A percentile compares a stretch with the other conserved stretches of the same genome.
Conservation (phyloP, 1,140 invertebrate genomes). For the Nephotettix cincticeps region DNA sequence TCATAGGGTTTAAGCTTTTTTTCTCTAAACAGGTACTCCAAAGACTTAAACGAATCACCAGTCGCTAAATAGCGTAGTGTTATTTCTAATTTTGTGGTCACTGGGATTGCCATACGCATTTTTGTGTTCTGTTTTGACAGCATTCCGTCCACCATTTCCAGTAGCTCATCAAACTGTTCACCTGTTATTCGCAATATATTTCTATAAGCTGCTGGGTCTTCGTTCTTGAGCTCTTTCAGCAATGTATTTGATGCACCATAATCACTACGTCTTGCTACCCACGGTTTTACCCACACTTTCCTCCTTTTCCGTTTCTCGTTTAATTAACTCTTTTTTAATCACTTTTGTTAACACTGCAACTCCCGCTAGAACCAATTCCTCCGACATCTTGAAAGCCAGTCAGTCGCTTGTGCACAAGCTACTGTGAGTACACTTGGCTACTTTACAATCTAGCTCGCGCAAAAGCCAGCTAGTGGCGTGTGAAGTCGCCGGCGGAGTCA, state of each 20-base stretch:
- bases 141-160: constrained; percentile 31
- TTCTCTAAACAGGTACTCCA: too few relatives aligned
- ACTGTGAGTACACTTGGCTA: not conserved
- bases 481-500: constrained; percentile 14
- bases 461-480: constrained; percentile 19
- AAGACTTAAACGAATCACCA: constrained; percentile 28
- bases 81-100: constrained; percentile 28
- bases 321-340: constrained; percentile 22
- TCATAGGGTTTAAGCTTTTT: too few relatives aligned
- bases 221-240: too few relatives aligned
- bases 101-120: constrained; percentile 32
- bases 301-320: constrained; percentile 27
- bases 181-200: not conserved
- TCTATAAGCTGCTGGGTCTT: constrained; percentile 9
- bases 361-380: constrained; percentile 10
- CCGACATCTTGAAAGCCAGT: constrained; percentile 8
- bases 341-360: constrained; percentile 6
- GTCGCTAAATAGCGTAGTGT: constrained; percentile 31
- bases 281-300: constrained; percentile 29
- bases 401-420: not conserved
- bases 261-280: constrained; percentile 26
- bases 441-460: not conserved
- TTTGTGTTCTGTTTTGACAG: constrained; percentile 28
- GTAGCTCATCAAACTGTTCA: constrained; percentile 15
- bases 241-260: constrained; percentile 29